Evolutionary conservation across 92 coral and sea anemone genomes (phyloP).

Genomic region (Epizoanthus fatuus): DNA sequence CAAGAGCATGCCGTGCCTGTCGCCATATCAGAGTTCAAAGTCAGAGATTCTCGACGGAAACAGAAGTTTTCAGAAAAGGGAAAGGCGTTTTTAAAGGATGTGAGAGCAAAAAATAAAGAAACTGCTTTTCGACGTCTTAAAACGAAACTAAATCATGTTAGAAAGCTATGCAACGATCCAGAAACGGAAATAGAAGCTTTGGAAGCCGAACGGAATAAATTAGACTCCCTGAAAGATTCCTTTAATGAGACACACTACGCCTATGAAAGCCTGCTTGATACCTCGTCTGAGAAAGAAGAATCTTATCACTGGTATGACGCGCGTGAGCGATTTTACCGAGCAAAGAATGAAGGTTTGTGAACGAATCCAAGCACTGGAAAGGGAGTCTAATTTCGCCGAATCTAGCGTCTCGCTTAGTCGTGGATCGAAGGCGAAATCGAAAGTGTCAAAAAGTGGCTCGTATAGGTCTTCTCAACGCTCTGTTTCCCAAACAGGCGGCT

Average conservation of each 20-base stretch:
- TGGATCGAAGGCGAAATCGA: neutral
- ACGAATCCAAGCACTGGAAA: neutral
- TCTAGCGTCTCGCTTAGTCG: neutral
- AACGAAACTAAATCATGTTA: neutral
- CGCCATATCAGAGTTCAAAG: no score
- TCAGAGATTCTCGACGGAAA: neutral
- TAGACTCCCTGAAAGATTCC: neutral
- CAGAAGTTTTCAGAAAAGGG: slow-evolving; percentile 29
- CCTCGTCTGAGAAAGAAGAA: neutral
- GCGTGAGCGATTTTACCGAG: no score
- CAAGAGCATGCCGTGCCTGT: no score
- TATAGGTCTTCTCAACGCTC: neutral
- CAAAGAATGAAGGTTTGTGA: slow-evolving; percentile 19
- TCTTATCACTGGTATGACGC: slow-evolving; percentile 30
- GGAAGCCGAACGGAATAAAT: neutral
- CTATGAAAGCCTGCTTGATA: slow-evolving; percentile 2
- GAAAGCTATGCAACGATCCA: neutral
- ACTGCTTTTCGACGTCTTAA: neutral
- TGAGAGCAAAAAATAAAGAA: slow-evolving; percentile 19
- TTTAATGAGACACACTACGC: slow-evolving; percentile 26
- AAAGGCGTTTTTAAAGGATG: neutral
- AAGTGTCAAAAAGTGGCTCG: neutral
- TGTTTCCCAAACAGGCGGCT: neutral
- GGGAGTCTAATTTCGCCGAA: neutral
- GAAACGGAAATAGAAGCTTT: neutral